phyloP scores from a whole-genome alignment of 2,797 vertebrate species.

The Bufotes viridis region DNA sequence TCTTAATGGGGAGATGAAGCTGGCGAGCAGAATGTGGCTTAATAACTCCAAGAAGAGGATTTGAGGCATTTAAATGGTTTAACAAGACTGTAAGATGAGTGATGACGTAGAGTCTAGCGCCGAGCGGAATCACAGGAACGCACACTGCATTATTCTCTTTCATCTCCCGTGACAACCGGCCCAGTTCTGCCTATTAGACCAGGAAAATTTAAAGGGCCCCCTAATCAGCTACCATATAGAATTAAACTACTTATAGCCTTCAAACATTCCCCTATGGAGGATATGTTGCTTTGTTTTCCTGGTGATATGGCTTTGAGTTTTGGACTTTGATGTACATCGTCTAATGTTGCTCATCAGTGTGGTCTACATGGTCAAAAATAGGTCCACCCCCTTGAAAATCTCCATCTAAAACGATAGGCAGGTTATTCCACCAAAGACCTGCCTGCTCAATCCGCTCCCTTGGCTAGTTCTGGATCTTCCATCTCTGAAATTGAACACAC shows the following conservation, averaged over 20 bases:
- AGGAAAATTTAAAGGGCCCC: slow-evolving; percentile 2
- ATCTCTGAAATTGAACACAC: not conserved
- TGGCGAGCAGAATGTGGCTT: slow-evolving; percentile 25
- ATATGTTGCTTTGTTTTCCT: not conserved
- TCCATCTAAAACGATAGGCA: not conserved
- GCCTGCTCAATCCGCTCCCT: not conserved
- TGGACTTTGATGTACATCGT: not conserved
- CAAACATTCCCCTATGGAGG: not conserved
- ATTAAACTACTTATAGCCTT: not conserved
- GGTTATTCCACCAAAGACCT: not conserved
- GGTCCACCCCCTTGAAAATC: not conserved
- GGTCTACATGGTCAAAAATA: not conserved
- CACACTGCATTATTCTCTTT: slow-evolving; percentile 8
- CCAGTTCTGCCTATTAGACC: not conserved
- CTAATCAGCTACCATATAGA: not conserved
- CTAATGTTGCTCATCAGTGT: no score
- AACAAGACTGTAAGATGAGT: slow-evolving; percentile 39
- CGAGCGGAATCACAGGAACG: not conserved
- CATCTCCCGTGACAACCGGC: slow-evolving; percentile 3
- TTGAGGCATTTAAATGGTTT: slow-evolving; percentile 39
- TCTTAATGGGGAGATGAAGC: slow-evolving; percentile 47
- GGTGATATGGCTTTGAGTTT: not conserved
- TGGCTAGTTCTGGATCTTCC: not conserved
- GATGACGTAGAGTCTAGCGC: slow-evolving; percentile 6
- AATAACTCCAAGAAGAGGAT: slow-evolving; percentile 43